Evolutionary conservation across 2,888 invertebrate genomes (phyloP).

Genomic region (Apamea monoglypha): DNA sequence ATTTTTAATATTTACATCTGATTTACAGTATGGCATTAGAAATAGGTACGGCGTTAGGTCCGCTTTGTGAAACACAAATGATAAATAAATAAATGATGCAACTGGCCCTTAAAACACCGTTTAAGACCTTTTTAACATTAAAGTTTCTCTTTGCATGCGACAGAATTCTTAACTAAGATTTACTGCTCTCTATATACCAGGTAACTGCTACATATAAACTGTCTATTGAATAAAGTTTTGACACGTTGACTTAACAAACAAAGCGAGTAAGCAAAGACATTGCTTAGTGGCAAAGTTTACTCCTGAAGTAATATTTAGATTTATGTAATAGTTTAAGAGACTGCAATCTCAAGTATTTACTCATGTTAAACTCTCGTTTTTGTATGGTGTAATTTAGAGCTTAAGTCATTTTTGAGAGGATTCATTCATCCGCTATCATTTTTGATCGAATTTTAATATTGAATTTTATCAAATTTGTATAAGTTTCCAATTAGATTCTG

Average conservation of each 20-base stretch:
- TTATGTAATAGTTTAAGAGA: conserved; percentile 45
- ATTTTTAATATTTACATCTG: neutral
- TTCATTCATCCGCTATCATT: neutral
- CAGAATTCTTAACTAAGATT: neutral
- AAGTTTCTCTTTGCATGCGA: neutral
- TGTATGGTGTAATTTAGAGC: neutral
- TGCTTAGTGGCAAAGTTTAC: conserved; percentile 50
- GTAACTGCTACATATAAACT: conserved; percentile 7
- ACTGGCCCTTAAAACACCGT: neutral
- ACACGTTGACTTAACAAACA: conserved; percentile 56
- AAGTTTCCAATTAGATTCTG: conserved; percentile 10
- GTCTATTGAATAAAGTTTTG: conserved; percentile 50
- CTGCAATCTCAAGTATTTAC: conserved; percentile 23
- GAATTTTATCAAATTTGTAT: neutral
- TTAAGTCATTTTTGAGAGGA: neutral
- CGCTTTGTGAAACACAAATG: neutral
- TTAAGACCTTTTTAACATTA: neutral
- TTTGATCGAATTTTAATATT: neutral
- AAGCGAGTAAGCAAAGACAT: conserved; percentile 26
- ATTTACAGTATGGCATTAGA: neutral
- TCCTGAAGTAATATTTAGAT: conserved; percentile 42
- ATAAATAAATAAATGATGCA: neutral
- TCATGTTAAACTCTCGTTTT: conserved; percentile 2
- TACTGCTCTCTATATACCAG: neutral
- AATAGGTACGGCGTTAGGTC: neutral